Percentiles rank a stretch among this genome's conserved stretches.
Conservation (phyloP, 1,140 invertebrate genomes). For the Ptiloglossa arizonensis region DNA sequence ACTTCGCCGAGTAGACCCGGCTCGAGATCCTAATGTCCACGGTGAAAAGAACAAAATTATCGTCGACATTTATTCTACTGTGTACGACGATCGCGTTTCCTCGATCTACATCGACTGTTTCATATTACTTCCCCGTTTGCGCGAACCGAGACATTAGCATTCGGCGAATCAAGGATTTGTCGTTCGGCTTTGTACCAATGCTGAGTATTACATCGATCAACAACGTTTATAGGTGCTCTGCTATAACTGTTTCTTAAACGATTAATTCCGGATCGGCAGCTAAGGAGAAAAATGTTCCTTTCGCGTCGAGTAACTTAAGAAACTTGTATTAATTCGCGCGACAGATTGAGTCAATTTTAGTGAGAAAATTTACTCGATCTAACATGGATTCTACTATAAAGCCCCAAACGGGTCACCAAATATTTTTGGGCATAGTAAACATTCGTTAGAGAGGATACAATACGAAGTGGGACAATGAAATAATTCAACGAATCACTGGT, state of each 20-base stretch:
- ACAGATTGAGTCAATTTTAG: too few species aligned
- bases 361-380: too few species aligned
- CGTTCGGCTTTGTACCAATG: constrained; percentile 18
- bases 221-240: constrained; percentile 20
- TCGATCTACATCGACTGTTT: background rate
- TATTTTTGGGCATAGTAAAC: too few species aligned
- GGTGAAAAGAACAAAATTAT: background rate
- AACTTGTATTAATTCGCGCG: too few species aligned
- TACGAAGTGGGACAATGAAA: too few species aligned
- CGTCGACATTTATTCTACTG: background rate
- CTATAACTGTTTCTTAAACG: constrained; percentile 2
- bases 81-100: background rate
- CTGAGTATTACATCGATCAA: constrained; percentile 46
- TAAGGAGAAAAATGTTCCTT: background rate
- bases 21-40: background rate
- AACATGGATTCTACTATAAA: too few species aligned
- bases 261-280: constrained; percentile 13
- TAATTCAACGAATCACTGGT: too few species aligned
- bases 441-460: too few species aligned
- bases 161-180: constrained; percentile 19
- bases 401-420: too few species aligned
- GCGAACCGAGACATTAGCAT: background rate
- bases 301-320: background rate
- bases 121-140: background rate
- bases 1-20: background rate